A percentile compares a stretch with the other conserved stretches of the same genome.
Conservation (phyloP, 2,797 vertebrate species). For the Muraenolepis orangiensis region DNA sequence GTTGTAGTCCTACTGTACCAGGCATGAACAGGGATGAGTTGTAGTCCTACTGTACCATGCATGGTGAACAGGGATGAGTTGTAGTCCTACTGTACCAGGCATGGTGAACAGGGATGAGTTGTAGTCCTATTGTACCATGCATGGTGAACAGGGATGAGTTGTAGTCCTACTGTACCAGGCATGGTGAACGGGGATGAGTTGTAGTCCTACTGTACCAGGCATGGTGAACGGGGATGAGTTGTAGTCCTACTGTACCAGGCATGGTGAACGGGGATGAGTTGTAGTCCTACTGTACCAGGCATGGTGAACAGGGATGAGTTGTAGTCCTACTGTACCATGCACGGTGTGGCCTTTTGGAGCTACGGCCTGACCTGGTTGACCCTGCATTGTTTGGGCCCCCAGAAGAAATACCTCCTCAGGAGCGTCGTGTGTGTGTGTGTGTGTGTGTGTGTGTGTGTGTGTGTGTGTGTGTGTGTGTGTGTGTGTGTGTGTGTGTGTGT, state of each 20-base stretch:
- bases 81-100: background rate
- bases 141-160: background rate
- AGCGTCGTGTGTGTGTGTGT: background rate
- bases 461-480: background rate
- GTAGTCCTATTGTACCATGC: background rate
- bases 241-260: background rate
- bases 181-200: background rate
- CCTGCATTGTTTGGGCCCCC: background rate
- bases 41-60: background rate
- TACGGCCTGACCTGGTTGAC: background rate
- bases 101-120: background rate
- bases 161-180: background rate
- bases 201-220: background rate
- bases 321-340: background rate
- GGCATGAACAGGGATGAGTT: background rate
- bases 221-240: background rate
- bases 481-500: background rate
- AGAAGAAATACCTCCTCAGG: background rate
- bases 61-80: background rate
- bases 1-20: background rate
- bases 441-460: background rate
- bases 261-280: background rate
- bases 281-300: background rate
- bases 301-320: background rate
- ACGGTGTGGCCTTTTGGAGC: background rate